Conservation (phyloP, 2,888 invertebrate species). For the Anticlea derivata region DNA sequence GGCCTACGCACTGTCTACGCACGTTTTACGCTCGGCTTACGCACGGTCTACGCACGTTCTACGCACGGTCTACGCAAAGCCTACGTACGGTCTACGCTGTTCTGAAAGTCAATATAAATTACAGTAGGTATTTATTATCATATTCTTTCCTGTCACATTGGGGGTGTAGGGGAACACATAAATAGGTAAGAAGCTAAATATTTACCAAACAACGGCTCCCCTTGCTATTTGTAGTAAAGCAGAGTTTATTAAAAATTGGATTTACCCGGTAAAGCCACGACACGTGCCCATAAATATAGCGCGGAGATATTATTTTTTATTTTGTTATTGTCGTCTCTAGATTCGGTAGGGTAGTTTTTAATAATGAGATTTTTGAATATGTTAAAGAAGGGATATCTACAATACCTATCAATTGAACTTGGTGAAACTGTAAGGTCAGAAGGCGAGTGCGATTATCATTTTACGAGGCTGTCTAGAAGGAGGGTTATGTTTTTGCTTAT, state of each 20-base stretch:
- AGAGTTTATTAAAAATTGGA: slow-evolving; percentile 77
- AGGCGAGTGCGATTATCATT: too few relatives aligned
- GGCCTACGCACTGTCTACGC: background rate
- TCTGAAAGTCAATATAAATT: too few relatives aligned
- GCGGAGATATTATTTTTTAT: background rate
- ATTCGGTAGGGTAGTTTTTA: background rate
- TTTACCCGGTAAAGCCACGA: slow-evolving; percentile 52
- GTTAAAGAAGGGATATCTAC: too few relatives aligned
- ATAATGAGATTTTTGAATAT: too few relatives aligned
- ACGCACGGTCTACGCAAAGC: background rate
- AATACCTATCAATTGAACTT: too few relatives aligned
- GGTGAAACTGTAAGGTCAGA: too few relatives aligned
- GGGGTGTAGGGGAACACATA: slow-evolving; percentile 7
- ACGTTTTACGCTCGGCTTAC: background rate
- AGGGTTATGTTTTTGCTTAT: too few relatives aligned
- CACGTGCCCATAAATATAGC: slow-evolving; percentile 41
- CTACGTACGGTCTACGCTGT: background rate
- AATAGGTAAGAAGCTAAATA: slow-evolving; percentile 6
- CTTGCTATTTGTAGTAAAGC: slow-evolving; percentile 38
- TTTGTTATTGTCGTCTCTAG: background rate
- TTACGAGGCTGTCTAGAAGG: too few relatives aligned
- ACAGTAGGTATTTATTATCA: background rate
- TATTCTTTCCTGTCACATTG: background rate
- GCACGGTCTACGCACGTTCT: background rate
- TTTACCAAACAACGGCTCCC: slow-evolving; percentile 32